phyloP scores from a whole-genome alignment of 2,797 vertebrate species.

The Dallia pectoralis region DNA sequence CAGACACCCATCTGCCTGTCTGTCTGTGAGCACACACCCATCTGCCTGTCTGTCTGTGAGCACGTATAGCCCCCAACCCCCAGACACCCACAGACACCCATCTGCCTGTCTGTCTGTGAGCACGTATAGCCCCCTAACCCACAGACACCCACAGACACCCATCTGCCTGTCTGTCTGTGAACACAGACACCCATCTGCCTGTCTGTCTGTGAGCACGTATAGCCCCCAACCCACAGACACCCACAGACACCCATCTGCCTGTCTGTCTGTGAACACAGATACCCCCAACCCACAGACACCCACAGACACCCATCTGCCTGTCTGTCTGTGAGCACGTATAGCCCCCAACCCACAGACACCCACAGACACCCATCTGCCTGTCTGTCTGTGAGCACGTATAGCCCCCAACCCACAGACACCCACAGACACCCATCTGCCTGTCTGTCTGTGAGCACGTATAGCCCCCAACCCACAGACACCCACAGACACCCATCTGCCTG shows the following conservation, averaged over 20 bases:
- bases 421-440: slow-evolving; percentile 29
- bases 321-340: slow-evolving; percentile 31
- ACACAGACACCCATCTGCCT: slow-evolving; percentile 27
- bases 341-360: slow-evolving; percentile 16
- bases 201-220: slow-evolving; percentile 31
- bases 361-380: slow-evolving; percentile 29
- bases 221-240: slow-evolving; percentile 16
- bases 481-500: slow-evolving; percentile 29
- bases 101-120: slow-evolving; percentile 32
- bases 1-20: slow-evolving; percentile 30
- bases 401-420: slow-evolving; percentile 16
- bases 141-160: slow-evolving; percentile 28
- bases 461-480: slow-evolving; percentile 16
- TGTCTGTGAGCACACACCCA: slow-evolving; percentile 33
- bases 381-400: slow-evolving; percentile 31
- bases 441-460: slow-evolving; percentile 31
- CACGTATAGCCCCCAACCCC: slow-evolving; percentile 16
- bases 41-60: slow-evolving; percentile 32
- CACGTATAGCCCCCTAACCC: slow-evolving; percentile 17
- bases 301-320: slow-evolving; percentile 29
- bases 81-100: slow-evolving; percentile 28
- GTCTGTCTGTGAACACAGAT: slow-evolving; percentile 30
- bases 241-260: slow-evolving; percentile 30
- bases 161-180: slow-evolving; percentile 31
- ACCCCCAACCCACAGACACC: slow-evolving; percentile 17